A percentile compares a stretch with the other conserved stretches of the same genome.
These are phyloP conservation scores for Ictalurus punctatus DNA, from an alignment of 2,113 vertebrate genomes.

Conservation along the genomic window DNA sequence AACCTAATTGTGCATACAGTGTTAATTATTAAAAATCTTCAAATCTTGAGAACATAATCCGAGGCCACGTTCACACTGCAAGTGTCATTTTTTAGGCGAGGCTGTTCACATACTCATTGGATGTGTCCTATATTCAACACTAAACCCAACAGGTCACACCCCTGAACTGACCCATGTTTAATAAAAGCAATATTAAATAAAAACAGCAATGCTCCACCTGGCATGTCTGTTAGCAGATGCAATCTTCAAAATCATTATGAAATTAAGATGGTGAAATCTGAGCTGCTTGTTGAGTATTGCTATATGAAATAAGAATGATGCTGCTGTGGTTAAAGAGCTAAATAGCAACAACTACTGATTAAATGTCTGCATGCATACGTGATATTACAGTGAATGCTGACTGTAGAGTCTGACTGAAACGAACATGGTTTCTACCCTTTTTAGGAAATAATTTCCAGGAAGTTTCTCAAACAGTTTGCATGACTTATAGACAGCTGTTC, in stretches of 20 bases:
- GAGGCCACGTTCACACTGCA: background rate
- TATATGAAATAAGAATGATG: background rate
- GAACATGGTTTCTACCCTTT: background rate
- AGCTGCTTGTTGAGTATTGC: background rate
- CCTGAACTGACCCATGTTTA: background rate
- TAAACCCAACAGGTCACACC: background rate
- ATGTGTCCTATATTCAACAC: background rate
- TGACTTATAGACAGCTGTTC: background rate
- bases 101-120: background rate
- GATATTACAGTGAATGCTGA: background rate
- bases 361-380: background rate
- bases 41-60: background rate
- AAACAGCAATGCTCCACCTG: background rate
- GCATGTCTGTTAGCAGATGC: background rate
- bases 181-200: background rate
- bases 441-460: background rate
- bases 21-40: background rate
- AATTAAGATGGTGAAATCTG: too few species aligned
- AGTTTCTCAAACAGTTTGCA: background rate
- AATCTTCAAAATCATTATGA: too few species aligned
- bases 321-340: background rate
- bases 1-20: slow-evolving; percentile 59
- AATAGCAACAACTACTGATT: background rate
- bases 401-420: background rate
- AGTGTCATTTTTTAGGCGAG: background rate